Evolutionary conservation across 2,113 vertebrate species (phyloP).

Genomic region (Ornithorhynchus anatinus): DNA sequence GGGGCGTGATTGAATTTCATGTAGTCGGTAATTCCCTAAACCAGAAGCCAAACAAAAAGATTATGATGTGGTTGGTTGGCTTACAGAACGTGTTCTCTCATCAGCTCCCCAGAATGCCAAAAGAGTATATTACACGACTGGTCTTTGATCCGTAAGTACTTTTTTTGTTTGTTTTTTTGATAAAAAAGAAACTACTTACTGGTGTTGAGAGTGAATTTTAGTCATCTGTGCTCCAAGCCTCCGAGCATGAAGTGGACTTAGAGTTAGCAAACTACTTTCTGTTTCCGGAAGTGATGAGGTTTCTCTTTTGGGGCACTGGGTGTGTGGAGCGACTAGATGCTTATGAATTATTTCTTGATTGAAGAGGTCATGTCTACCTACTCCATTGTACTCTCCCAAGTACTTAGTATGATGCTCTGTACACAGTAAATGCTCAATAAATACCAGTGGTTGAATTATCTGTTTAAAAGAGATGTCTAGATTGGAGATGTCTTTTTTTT

Average conservation of each 20-base stretch:
- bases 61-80: slow-evolving; percentile 97
- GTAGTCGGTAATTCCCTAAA: slow-evolving; percentile 95
- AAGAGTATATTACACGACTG: slow-evolving; percentile 96
- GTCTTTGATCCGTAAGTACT: slow-evolving; percentile 95
- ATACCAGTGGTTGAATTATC: too few species aligned
- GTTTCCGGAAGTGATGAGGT: not conserved
- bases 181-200: not conserved
- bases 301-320: too few species aligned
- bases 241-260: not conserved
- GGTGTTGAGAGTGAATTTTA: not conserved
- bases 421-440: too few species aligned
- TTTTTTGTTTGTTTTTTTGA: not conserved
- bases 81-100: slow-evolving; percentile 98
- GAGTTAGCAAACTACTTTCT: not conserved
- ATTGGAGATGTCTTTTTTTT: too few species aligned
- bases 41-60: slow-evolving; percentile 97
- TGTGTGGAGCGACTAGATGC: too few species aligned
- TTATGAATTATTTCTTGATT: too few species aligned
- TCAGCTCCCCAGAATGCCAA: slow-evolving; percentile 97
- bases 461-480: too few species aligned
- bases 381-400: too few species aligned
- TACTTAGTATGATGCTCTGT: too few species aligned
- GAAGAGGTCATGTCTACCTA: too few species aligned
- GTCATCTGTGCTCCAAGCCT: not conserved
- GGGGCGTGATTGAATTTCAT: slow-evolving; percentile 96